phyloP scores from a whole-genome alignment of 2,888 invertebrate genomes.

The Gibbula magus region DNA sequence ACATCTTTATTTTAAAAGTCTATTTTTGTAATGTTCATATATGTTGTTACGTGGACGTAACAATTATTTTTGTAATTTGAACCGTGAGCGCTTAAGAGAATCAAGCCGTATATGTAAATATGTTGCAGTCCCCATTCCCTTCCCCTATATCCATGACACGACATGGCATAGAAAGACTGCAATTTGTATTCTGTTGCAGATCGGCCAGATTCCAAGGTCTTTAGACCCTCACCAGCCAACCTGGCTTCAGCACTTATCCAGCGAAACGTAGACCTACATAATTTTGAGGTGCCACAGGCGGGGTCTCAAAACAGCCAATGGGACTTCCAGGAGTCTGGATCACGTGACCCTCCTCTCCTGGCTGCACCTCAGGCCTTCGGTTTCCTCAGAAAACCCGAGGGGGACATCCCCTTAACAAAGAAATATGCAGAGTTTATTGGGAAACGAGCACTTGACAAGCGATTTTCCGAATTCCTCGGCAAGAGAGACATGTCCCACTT shows the following conservation, averaged over 20 bases:
- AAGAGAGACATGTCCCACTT: conserved; percentile 33
- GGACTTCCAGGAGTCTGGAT: not conserved
- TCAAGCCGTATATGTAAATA: not conserved
- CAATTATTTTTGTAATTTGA: not conserved
- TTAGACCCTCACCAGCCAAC: not conserved
- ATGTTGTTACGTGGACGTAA: not conserved
- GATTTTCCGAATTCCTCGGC: conserved; percentile 49
- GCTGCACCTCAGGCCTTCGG: conserved; percentile 8
- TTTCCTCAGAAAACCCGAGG: not conserved
- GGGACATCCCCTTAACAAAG: conserved; percentile 14
- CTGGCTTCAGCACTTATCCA: conserved; percentile 13
- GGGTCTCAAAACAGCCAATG: conserved; percentile 8
- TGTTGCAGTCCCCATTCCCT: not conserved
- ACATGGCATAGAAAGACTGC: not conserved
- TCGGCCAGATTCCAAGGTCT: conserved; percentile 6
- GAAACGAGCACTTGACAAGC: conserved; percentile 35
- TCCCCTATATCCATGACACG: no score
- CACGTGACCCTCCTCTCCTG: not conserved
- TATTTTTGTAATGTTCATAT: conserved; percentile 5
- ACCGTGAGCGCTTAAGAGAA: not conserved
- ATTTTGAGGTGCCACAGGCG: not conserved
- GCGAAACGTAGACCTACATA: conserved; percentile 13
- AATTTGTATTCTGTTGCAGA: conserved; percentile 8
- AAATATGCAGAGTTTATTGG: conserved; percentile 34
- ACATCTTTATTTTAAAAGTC: not conserved